Evolutionary conservation across 92 coral and sea anemone genomes (phyloP), one percentile per base, ranked within the genome.

Genomic region (Heliopora coerulea): DNA sequence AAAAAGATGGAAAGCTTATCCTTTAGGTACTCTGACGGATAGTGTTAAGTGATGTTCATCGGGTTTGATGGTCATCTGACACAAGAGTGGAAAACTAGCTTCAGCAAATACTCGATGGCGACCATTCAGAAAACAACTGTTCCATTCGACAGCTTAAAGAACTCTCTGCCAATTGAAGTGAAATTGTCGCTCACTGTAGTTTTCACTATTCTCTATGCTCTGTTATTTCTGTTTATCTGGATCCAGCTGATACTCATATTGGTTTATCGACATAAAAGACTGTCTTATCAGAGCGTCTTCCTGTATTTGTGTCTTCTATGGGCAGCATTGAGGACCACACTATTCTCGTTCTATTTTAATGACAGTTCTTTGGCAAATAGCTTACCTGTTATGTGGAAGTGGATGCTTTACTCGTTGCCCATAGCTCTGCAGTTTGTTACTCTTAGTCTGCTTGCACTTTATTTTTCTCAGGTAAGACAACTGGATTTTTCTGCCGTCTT

Each of bases 281-380:
- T 95, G 11, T 95, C 99, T 0, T 95, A 90, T 30, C 99, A 95
- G 62, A 95, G 89, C 56, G 84, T 95, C 2, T 95, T 90, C 64
- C 78, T 95, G 72, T 95, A 88, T 44, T 76, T 91, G 35, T 95
- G 96, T 81, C 72, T 95, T 32, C 32, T 95, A 39, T 95, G 99
- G 99, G 96, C 99, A n/a, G 95, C 88, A 10, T 64, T 90, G 4
- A 90, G 99, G 66, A 90, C 91, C 57, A 88, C 88, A 24, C 80
- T 95, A 19, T 95, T 95, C 62, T 85, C 99, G 32, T 95, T 95
- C 80, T 95, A 95, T 81, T 95, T 95, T 65, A 72, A 82, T 23
- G 85, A 86, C 75, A 78, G 60, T 30, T 30, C 31, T 57, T 74
- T 20, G 57, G 84, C 89, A 20, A 88, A 95, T 44, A 46, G 30